Conservation (phyloP, 2,797 vertebrate species). For the Delichon dasypus region DNA sequence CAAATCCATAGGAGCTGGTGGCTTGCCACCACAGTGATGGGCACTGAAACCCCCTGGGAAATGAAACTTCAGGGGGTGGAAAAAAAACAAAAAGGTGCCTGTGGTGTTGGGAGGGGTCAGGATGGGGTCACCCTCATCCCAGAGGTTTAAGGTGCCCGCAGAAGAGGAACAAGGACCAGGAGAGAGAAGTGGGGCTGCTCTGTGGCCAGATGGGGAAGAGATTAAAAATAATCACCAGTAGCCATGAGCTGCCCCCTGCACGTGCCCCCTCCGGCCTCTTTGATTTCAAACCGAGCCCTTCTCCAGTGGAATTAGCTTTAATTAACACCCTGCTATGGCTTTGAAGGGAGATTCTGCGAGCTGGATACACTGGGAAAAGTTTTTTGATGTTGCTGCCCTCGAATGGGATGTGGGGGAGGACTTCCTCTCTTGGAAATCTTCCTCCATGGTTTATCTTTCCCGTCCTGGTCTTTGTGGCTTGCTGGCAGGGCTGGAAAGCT, state of each 20-base stretch:
- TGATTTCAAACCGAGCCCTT: not conserved
- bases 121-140: not conserved
- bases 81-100: not conserved
- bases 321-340: not conserved
- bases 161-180: not conserved
- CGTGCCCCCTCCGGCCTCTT: not conserved
- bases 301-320: not conserved
- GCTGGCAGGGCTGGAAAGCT: not conserved
- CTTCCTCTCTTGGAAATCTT: not conserved
- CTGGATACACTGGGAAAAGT: fast-evolving
- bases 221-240: not conserved
- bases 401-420: not conserved
- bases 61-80: fast-evolving
- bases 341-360: not conserved
- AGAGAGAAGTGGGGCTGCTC: not conserved
- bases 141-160: not conserved
- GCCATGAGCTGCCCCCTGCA: fast-evolving
- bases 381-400: not conserved
- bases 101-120: not conserved
- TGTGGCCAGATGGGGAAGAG: not conserved
- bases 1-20: not conserved
- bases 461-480: not conserved
- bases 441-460: not conserved
- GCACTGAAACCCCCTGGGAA: not conserved
- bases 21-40: not conserved